Conservation (phyloP, 2,797 vertebrate species). For the Heterohyrax brucei region DNA sequence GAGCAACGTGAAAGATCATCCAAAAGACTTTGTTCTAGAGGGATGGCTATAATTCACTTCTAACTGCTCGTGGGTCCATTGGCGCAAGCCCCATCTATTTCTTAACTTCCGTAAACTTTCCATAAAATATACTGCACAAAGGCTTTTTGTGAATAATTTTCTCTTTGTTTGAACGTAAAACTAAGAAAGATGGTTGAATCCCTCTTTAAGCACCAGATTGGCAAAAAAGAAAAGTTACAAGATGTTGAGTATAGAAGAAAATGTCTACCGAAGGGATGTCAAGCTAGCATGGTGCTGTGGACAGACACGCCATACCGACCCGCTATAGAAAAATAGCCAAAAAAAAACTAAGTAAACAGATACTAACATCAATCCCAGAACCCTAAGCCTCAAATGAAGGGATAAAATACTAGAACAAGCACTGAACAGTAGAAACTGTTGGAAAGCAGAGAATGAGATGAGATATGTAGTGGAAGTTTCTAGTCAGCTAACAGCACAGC, state of each 20-base stretch:
- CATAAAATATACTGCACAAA: not conserved
- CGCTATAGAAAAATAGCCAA: too few relatives aligned
- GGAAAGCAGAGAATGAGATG: too few relatives aligned
- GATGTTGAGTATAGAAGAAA: not conserved
- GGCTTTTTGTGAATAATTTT: not conserved
- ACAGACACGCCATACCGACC: too few relatives aligned
- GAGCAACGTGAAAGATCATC: not conserved
- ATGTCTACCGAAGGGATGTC: not conserved
- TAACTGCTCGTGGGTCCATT: not conserved
- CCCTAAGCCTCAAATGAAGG: too few relatives aligned
- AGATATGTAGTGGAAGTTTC: too few relatives aligned
- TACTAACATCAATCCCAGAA: too few relatives aligned
- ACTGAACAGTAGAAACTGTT: too few relatives aligned
- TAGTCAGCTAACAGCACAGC: too few relatives aligned
- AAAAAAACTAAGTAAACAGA: too few relatives aligned
- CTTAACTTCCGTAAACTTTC: constrained; percentile 30
- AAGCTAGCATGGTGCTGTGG: too few relatives aligned
- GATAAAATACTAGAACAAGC: too few relatives aligned
- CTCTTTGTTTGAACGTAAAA: constrained; percentile 16
- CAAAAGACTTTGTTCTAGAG: not conserved
- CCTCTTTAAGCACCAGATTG: not conserved
- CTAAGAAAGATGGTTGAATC: not conserved
- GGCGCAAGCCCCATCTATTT: not conserved
- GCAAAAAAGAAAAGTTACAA: not conserved
- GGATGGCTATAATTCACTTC: not conserved